These are phyloP conservation scores for Hemicordylus capensis DNA, from an alignment of 2,113 vertebrate species.

Conservation along the genomic window DNA sequence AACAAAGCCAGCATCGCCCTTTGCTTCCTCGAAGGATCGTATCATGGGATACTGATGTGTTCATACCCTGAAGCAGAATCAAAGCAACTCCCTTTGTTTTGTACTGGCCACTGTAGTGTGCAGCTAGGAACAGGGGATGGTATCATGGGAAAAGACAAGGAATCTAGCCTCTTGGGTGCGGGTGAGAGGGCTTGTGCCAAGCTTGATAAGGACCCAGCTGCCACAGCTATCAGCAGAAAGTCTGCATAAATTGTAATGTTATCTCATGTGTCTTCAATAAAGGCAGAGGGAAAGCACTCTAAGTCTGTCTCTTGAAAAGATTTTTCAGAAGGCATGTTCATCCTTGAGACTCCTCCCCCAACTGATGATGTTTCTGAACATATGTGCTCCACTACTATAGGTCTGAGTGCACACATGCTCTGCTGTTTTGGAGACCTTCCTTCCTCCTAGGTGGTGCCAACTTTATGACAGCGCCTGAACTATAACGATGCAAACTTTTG, in stretches of 20 bases:
- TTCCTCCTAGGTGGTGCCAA: neutral
- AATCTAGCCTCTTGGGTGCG: neutral
- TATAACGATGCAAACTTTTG: neutral
- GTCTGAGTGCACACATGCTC: neutral
- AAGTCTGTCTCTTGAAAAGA: neutral
- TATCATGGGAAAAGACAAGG: too few relatives aligned
- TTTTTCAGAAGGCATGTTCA: neutral
- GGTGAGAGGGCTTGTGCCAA: neutral
- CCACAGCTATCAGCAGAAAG: neutral
- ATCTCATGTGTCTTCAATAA: neutral
- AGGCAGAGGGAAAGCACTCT: too few relatives aligned
- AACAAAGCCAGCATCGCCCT: conserved; percentile 11
- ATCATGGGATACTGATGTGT: too few relatives aligned
- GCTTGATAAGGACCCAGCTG: neutral
- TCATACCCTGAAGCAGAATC: fast-evolving
- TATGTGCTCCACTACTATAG: neutral
- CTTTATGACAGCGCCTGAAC: neutral
- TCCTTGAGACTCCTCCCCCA: neutral
- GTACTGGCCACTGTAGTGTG: too few relatives aligned
- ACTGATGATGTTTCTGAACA: neutral
- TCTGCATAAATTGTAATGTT: neutral
- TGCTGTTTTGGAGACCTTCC: neutral
- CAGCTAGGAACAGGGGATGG: too few relatives aligned
- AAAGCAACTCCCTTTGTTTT: too few relatives aligned
- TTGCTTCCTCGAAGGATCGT: too few relatives aligned